Conservation (phyloP, 2,113 vertebrate species). For the Salvelinus sp. region DNA sequence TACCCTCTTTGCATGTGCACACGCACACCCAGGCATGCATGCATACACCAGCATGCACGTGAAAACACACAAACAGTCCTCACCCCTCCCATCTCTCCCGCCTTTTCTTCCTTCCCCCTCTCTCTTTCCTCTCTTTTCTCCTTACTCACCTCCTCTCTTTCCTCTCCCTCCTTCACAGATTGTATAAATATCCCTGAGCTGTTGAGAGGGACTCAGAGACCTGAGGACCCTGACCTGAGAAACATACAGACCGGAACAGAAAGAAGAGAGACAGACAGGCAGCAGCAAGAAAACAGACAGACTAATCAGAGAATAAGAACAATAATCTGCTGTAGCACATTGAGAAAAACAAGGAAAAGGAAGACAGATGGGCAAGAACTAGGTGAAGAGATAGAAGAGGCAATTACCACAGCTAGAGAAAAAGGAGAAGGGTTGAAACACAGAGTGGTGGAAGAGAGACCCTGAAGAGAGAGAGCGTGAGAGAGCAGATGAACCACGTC, state of each 20-base stretch:
- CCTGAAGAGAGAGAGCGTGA: not conserved
- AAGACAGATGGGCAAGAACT: not conserved
- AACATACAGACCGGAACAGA: constrained; percentile 8
- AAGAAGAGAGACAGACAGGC: constrained; percentile 1
- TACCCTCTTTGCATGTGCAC: not conserved
- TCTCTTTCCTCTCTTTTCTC: constrained; percentile 38
- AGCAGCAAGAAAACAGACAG: not conserved
- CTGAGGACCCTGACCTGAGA: constrained; percentile 36
- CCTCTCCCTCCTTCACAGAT: constrained; percentile 52
- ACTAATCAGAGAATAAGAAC: not conserved
- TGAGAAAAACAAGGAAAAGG: constrained; percentile 10
- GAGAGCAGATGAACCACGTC: not conserved
- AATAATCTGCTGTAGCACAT: not conserved
- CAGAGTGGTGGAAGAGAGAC: not conserved
- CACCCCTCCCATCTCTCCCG: constrained; percentile 4
- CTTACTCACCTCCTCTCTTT: constrained; percentile 17
- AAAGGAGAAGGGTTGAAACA: not conserved
- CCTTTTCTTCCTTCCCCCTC: constrained; percentile 10
- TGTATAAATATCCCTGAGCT: constrained; percentile 77
- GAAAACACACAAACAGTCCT: not conserved
- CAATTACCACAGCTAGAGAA: not conserved
- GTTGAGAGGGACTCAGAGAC: constrained; percentile 62
- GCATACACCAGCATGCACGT: not conserved
- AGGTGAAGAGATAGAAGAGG: not conserved
- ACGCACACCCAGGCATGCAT: not conserved